A percentile compares a stretch with the other conserved stretches of the same genome.
Conservation (phyloP, 2,888 invertebrate genomes). For the Cantharis flavilabris region DNA sequence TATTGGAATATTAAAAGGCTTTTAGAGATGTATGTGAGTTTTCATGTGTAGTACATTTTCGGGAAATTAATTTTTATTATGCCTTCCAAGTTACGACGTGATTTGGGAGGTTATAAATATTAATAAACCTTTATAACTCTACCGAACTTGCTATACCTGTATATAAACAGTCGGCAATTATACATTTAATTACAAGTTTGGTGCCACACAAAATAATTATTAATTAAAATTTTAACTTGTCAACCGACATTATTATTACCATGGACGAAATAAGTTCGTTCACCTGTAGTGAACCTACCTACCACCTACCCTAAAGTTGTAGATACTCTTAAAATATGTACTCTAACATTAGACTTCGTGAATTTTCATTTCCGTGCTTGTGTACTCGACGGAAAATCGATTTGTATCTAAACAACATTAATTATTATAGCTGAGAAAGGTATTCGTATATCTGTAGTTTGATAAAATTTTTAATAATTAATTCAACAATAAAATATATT, state of each 20-base stretch:
- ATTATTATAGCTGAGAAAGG: too few relatives aligned
- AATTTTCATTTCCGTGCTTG: neutral
- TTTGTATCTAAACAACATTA: neutral
- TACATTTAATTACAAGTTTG: neutral
- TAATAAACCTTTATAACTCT: neutral
- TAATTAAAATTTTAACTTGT: neutral
- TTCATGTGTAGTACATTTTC: neutral
- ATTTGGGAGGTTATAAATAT: neutral
- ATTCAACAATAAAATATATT: too few relatives aligned
- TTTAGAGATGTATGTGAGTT: neutral
- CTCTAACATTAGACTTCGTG: neutral
- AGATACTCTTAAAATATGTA: neutral
- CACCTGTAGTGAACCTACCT: neutral
- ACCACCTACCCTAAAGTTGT: neutral
- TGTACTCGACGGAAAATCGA: neutral
- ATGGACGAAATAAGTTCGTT: neutral
- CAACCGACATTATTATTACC: neutral
- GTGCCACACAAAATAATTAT: neutral
- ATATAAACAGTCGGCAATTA: neutral
- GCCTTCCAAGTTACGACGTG: neutral
- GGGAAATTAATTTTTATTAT: neutral
- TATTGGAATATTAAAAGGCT: neutral
- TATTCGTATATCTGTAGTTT: too few relatives aligned
- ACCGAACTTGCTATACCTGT: neutral
- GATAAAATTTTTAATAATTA: too few relatives aligned